These are phyloP conservation scores for Cryptotermes secundus DNA, from an alignment of 1,140 invertebrate species.

Conservation along the genomic window DNA sequence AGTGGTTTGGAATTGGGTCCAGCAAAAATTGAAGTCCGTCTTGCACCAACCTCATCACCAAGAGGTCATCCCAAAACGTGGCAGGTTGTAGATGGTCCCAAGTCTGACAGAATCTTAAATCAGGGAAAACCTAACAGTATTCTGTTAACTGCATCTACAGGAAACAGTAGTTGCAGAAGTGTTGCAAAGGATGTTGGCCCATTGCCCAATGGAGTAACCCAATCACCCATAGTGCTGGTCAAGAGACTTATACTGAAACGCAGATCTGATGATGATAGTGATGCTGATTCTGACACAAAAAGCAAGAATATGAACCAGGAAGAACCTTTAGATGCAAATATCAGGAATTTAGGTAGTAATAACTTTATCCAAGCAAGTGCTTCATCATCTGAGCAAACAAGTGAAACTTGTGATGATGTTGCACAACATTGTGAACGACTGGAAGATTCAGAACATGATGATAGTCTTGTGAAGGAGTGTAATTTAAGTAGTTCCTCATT, in stretches of 20 bases:
- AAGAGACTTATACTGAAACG: constrained; percentile 21
- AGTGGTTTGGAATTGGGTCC: background rate
- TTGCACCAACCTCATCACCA: background rate
- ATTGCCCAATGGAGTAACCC: background rate
- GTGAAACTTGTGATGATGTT: background rate
- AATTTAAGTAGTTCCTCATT: background rate
- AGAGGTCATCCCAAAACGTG: background rate
- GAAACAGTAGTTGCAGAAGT: background rate
- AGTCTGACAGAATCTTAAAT: background rate
- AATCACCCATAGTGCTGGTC: constrained; percentile 29
- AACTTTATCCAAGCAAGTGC: background rate
- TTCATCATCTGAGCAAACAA: background rate
- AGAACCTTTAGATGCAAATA: too few species aligned
- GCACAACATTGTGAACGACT: background rate
- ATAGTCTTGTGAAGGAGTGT: background rate
- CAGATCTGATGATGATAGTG: background rate
- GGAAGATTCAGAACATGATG: background rate
- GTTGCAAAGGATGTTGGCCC: background rate
- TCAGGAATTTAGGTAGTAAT: background rate
- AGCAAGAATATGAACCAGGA: background rate
- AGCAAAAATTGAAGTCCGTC: constrained; percentile 24
- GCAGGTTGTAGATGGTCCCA: constrained; percentile 20
- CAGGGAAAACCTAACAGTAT: background rate
- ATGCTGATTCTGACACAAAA: background rate
- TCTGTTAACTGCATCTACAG: background rate